phyloP scores from a whole-genome alignment of 92 coral and sea anemone genomes.

The Bergia sp. region DNA sequence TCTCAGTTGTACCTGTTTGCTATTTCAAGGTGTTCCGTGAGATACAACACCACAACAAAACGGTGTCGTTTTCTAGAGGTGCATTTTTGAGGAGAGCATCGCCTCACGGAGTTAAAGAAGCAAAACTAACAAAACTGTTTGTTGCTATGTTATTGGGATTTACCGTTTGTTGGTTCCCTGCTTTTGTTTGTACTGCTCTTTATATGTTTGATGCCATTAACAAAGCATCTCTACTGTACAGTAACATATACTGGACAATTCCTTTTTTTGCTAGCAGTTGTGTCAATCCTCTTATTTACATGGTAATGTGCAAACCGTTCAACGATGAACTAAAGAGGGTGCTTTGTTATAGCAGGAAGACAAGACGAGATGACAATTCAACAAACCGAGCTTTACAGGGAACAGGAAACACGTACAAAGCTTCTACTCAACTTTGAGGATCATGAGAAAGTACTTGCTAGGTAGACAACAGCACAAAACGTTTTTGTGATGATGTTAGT shows the following conservation, averaged over 20 bases:
- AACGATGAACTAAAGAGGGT: neutral
- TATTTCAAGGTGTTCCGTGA: neutral
- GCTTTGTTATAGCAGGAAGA: neutral
- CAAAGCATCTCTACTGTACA: neutral
- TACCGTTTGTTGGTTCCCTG: slow-evolving; percentile 13
- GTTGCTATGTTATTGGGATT: slow-evolving; percentile 3
- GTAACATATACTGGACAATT: slow-evolving; percentile 27
- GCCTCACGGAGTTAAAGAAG: slow-evolving; percentile 11
- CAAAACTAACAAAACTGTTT: slow-evolving; percentile 4
- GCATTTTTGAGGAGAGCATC: neutral
- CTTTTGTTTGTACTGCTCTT: slow-evolving; percentile 10
- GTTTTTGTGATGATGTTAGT: too few species aligned
- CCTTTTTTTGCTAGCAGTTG: slow-evolving; percentile 15
- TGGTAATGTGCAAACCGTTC: neutral
- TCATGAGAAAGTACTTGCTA: neutral
- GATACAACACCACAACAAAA: slow-evolving; percentile 1
- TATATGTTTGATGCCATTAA: slow-evolving; percentile 7
- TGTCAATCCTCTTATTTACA: slow-evolving; percentile 2
- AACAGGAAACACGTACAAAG: neutral
- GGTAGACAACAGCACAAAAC: neutral
- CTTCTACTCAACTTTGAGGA: neutral
- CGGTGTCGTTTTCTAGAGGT: neutral
- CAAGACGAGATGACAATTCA: neutral
- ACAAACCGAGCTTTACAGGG: too few species aligned
- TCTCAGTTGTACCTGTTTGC: neutral